phyloP scores from a whole-genome alignment of 2,113 vertebrate species.

The Rana temporaria region DNA sequence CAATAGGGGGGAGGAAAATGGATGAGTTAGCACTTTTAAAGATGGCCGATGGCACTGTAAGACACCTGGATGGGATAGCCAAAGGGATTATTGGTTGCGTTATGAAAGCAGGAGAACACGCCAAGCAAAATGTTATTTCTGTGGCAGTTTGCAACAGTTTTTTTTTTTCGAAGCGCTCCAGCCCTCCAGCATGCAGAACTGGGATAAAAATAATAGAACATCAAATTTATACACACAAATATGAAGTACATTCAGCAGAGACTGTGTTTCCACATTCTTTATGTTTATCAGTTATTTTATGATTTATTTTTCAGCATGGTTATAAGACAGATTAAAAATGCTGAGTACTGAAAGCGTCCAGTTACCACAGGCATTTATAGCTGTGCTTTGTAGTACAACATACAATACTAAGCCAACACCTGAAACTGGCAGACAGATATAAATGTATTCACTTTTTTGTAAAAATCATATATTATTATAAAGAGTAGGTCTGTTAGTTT shows the following conservation, averaged over 20 bases:
- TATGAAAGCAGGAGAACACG: slow-evolving; percentile 43
- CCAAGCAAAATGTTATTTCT: slow-evolving; percentile 55
- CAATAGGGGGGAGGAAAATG: slow-evolving; percentile 43
- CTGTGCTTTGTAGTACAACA: no score
- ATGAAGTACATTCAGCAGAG: background rate
- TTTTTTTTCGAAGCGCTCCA: slow-evolving; percentile 49
- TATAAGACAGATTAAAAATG: background rate
- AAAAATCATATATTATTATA: no score
- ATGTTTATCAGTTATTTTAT: slow-evolving; percentile 3
- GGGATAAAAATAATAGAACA: slow-evolving; percentile 19
- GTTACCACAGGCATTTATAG: background rate
- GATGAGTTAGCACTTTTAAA: slow-evolving; percentile 52
- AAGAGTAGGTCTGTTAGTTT: no score
- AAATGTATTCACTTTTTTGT: background rate
- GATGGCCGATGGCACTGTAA: slow-evolving; percentile 46
- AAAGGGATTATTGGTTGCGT: slow-evolving; percentile 50
- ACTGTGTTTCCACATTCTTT: background rate
- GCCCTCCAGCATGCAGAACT: slow-evolving; percentile 37
- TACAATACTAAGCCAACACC: no score
- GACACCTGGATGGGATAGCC: slow-evolving; percentile 57
- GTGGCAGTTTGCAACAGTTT: slow-evolving; percentile 53
- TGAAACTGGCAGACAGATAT: background rate
- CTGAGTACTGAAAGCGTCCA: background rate
- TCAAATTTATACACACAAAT: background rate
- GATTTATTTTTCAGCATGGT: slow-evolving; percentile 14